Evolutionary conservation across 2,888 invertebrate genomes (phyloP).

Genomic region (Altica lythri): DNA sequence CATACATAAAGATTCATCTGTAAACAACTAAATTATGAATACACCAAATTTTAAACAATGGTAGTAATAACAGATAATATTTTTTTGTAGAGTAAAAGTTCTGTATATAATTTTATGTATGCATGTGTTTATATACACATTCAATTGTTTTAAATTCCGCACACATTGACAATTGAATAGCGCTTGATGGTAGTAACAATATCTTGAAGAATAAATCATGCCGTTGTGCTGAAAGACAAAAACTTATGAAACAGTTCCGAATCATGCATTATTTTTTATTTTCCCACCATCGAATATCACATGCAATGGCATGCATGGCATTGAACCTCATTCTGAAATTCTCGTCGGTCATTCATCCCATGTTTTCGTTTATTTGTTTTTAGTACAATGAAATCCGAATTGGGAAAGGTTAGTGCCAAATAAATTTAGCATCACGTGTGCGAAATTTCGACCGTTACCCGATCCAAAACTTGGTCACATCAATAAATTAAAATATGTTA

Average conservation of each 20-base stretch:
- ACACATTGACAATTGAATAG: background rate
- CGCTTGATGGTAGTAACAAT: background rate
- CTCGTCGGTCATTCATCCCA: constrained; percentile 25
- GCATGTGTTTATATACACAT: background rate
- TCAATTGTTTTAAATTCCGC: background rate
- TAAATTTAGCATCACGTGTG: constrained; percentile 1
- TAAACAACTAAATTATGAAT: no score
- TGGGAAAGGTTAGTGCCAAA: constrained; percentile 26
- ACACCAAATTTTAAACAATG: no score
- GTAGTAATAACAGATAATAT: no score
- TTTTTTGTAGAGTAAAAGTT: no score
- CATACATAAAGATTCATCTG: no score
- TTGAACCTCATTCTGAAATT: constrained; percentile 32
- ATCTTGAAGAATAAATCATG: constrained; percentile 8
- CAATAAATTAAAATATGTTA: no score
- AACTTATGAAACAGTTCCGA: constrained; percentile 25
- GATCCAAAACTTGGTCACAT: no score
- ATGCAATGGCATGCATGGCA: constrained; percentile 29
- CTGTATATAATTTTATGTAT: no score
- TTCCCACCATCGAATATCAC: constrained; percentile 31
- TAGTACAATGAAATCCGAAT: constrained; percentile 17
- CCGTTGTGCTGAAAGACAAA: constrained; percentile 5
- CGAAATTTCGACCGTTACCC: constrained; percentile 4
- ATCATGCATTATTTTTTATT: constrained; percentile 29
- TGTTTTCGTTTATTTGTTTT: constrained; percentile 21